Evolutionary conservation across 2,888 invertebrate species (phyloP), one percentile per base, ranked within the genome.

Genomic region (Drosophila quinaria): DNA sequence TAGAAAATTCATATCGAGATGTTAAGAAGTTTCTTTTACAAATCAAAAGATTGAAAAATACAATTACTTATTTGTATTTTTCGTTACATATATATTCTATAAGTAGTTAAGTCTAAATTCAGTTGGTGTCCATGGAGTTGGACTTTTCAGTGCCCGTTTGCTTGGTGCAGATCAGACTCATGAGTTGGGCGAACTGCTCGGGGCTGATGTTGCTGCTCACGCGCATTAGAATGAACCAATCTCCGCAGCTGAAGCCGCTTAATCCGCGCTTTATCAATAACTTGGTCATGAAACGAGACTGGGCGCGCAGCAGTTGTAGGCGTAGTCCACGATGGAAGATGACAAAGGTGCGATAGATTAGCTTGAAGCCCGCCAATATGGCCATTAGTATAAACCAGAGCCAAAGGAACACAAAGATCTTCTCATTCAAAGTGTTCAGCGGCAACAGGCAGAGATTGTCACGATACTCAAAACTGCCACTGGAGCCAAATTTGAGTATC

Each of bases 401-500:
- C 96, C 96, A 96, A 1, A 96, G 92, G 52, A 96, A 94, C 1
- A 95, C 93, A 85, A 96, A 96, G 75, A 97, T 94, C 90, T 97
- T 97, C 89, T 97, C 96, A 88, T 97, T 96, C 46, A 97, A 94
- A 75, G 96, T 95, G 87, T 97, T 97, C 9, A 97, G 87, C 0
- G 97, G 95, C 13, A 97, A 92, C n/a, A 97, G 94, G 81, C 97
- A 97, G 0, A 97, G 93, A 31, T 80, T 96, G 90, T 98, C 97
- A 92, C 96, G 95, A 71, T 94, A 95, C 92, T 96, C 96, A 50
- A 96, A 95, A 1, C 96, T 94, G 0, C 97, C 98, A 4, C 97
- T 96, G 1, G 96, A 95, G 93, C 98, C 98, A 92, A 95, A 97
- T 91, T 96, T 96, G 93, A 96, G 95, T 93, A 98, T 97, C 56